A percentile compares a stretch with the other conserved stretches of the same genome.
Evolutionary conservation across 2,113 vertebrate genomes (phyloP).

Genomic region (Corydoras sp.): DNA sequence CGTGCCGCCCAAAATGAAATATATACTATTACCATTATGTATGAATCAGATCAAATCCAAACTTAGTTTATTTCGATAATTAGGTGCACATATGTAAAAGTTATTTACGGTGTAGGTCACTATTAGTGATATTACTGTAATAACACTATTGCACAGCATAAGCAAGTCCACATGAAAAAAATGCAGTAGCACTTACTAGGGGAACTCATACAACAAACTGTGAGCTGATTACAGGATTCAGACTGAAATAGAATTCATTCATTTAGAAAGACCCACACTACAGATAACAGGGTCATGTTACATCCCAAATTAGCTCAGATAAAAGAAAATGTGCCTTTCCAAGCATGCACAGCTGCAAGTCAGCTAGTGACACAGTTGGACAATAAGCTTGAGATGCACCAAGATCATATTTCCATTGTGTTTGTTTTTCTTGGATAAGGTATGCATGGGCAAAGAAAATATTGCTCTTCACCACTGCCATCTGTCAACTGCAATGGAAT

Average conservation of each 20-base stretch:
- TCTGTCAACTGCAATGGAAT: constrained; percentile 58
- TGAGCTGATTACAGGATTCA: background rate
- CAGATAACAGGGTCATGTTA: constrained; percentile 1
- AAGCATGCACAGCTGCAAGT: constrained; percentile 38
- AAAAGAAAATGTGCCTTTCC: constrained; percentile 47
- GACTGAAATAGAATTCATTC: constrained; percentile 34
- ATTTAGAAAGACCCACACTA: constrained; percentile 46
- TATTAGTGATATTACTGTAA: no score
- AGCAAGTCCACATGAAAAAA: background rate
- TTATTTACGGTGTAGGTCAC: no score
- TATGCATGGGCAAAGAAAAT: constrained; percentile 66
- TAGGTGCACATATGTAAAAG: no score
- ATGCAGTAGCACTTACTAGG: background rate
- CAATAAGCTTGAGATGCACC: constrained; percentile 60
- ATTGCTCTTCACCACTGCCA: constrained; percentile 57
- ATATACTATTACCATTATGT: no score
- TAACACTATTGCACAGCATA: no score
- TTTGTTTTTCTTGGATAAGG: constrained; percentile 72
- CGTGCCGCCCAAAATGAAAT: no score
- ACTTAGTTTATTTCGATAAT: no score
- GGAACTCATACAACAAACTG: no score
- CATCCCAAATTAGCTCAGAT: constrained; percentile 22
- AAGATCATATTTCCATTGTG: constrained; percentile 69
- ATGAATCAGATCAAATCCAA: no score
- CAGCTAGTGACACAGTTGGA: constrained; percentile 45